A percentile compares a stretch with the other conserved stretches of the same genome.
These are phyloP conservation scores for Ictalurus punctatus DNA, from an alignment of 2,113 vertebrate species.

Conservation along the genomic window DNA sequence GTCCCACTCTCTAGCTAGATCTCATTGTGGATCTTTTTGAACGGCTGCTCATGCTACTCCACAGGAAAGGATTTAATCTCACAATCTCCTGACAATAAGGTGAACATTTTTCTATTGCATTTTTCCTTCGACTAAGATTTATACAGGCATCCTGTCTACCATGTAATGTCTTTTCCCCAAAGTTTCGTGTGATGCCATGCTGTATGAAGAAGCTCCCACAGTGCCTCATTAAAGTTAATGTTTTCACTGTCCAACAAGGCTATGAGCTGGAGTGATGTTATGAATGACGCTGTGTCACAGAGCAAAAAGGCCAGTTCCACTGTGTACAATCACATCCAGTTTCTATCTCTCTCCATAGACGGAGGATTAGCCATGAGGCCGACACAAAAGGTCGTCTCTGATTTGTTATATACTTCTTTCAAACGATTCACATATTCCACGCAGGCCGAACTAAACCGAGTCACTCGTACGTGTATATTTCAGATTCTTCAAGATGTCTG, in stretches of 20 bases:
- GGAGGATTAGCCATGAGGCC: not conserved
- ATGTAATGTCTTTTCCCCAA: slow-evolving; percentile 20
- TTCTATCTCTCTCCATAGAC: not conserved
- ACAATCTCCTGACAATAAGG: not conserved
- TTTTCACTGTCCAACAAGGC: not conserved
- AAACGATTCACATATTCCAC: slow-evolving; percentile 23
- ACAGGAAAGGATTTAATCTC: not conserved
- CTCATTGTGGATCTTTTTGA: not conserved
- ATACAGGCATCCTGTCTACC: not conserved
- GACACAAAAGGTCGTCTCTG: not conserved
- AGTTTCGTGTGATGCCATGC: slow-evolving; percentile 1
- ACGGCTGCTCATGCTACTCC: not conserved
- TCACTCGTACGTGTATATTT: not conserved
- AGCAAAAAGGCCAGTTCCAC: not conserved
- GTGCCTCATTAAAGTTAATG: slow-evolving; percentile 15
- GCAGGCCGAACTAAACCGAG: slow-evolving; percentile 55
- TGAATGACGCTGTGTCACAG: not conserved
- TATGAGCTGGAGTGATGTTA: not conserved
- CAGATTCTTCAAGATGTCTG: slow-evolving; percentile 42
- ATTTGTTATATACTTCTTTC: slow-evolving; percentile 6
- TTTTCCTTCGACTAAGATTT: not conserved
- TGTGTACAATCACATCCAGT: slow-evolving; percentile 10
- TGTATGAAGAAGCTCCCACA: slow-evolving; percentile 37
- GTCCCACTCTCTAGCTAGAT: not conserved
- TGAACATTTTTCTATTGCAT: not conserved